Conservation (phyloP, 2,888 invertebrate species). For the Drosophila subquinaria region DNA sequence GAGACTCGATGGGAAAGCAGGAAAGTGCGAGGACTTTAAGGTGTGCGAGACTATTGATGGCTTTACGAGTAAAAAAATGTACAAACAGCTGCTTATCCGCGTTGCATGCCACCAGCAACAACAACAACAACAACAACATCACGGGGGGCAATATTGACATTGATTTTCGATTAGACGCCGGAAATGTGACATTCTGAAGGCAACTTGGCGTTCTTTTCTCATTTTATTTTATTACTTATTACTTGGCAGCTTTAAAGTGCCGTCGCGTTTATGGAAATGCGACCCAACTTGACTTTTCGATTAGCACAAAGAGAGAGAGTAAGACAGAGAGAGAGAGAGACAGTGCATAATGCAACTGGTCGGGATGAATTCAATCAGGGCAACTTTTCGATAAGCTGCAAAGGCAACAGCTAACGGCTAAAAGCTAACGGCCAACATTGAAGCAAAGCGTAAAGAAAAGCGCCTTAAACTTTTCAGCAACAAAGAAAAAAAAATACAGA, state of each 20-base stretch:
- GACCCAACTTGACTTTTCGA: slow-evolving; percentile 65
- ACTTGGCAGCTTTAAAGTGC: slow-evolving; percentile 50
- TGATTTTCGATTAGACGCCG: slow-evolving; percentile 77
- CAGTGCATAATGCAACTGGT: slow-evolving; percentile 54
- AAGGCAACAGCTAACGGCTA: slow-evolving; percentile 52
- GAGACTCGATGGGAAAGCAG: slow-evolving; percentile 1
- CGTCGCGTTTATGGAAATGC: slow-evolving; percentile 68
- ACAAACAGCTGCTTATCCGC: slow-evolving; percentile 80
- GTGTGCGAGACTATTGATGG: slow-evolving; percentile 71
- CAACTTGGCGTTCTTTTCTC: slow-evolving; percentile 37
- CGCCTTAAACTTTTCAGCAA: slow-evolving; percentile 72
- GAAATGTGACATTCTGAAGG: slow-evolving; percentile 59
- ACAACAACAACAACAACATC: too few relatives aligned
- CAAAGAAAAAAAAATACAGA: too few relatives aligned
- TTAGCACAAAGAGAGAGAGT: slow-evolving; percentile 25
- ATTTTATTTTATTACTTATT: slow-evolving; percentile 14
- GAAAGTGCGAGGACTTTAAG: neutral
- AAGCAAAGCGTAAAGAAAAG: slow-evolving; percentile 49
- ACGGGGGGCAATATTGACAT: slow-evolving; percentile 54
- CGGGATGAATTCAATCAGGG: slow-evolving; percentile 55
- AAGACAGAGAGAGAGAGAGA: neutral
- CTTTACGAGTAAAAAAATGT: slow-evolving; percentile 81
- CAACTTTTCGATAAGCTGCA: slow-evolving; percentile 79
- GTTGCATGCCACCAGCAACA: slow-evolving; percentile 15
- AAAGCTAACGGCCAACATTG: slow-evolving; percentile 32